A percentile compares a stretch with the other conserved stretches of the same genome.
These are phyloP conservation scores for Spheniscus mendiculus DNA, from an alignment of 2,113 vertebrate genomes.

Conservation along the genomic window DNA sequence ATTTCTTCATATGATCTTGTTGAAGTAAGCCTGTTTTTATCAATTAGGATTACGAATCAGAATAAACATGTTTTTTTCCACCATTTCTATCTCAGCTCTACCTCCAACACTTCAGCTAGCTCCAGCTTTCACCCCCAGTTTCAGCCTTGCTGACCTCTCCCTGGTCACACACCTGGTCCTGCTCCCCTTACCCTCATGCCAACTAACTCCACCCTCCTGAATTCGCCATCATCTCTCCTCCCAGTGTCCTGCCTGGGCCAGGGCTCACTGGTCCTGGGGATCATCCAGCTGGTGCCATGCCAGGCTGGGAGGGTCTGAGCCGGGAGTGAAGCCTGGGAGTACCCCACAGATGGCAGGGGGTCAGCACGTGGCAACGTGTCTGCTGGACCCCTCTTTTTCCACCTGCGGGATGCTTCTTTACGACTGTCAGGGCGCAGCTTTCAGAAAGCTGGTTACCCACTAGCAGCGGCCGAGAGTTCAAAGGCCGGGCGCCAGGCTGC, in stretches of 20 bases:
- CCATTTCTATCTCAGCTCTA: neutral
- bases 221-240: neutral
- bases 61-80: neutral
- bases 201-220: neutral
- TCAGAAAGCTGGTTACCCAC: neutral
- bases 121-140: neutral
- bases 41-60: neutral
- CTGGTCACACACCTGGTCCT: neutral
- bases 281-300: neutral
- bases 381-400: neutral
- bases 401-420: neutral
- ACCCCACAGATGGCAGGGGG: neutral
- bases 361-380: neutral
- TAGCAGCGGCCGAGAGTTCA: neutral
- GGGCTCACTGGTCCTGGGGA: accelerated
- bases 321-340: neutral
- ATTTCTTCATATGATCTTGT: neutral
- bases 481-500: neutral
- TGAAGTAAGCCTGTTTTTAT: neutral
- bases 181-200: neutral
- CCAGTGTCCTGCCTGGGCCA: neutral
- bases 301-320: neutral
- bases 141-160: neutral
- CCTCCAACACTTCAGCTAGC: neutral
- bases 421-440: neutral